Conservation (phyloP, 2,888 invertebrate genomes). For the Andrena camellia region DNA sequence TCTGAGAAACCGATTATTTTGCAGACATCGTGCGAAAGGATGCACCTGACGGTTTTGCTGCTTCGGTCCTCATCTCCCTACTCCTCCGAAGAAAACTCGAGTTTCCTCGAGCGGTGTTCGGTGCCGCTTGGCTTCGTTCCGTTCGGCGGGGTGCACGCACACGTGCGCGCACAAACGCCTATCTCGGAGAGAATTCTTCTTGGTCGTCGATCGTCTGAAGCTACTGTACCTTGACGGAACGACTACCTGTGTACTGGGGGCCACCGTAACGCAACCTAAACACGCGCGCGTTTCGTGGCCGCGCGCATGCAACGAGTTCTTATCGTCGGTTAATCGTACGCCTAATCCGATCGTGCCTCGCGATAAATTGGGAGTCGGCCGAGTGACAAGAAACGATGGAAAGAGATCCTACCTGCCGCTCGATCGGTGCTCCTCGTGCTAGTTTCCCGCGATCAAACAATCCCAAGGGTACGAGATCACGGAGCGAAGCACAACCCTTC, state of each 20-base stretch:
- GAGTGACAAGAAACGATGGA: not conserved
- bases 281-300: slow-evolving; percentile 1
- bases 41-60: slow-evolving; percentile 82
- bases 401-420: slow-evolving; percentile 30
- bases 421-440: not conserved
- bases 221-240: too few species aligned
- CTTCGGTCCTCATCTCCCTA: slow-evolving; percentile 58
- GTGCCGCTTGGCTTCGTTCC: not conserved
- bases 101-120: slow-evolving; percentile 32
- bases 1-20: slow-evolving; percentile 79
- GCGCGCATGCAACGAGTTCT: not conserved
- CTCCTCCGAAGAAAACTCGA: slow-evolving; percentile 52
- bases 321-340: not conserved
- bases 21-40: slow-evolving; percentile 81
- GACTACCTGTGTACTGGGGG: not conserved
- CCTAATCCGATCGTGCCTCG: not conserved
- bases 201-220: not conserved
- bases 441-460: slow-evolving; percentile 10
- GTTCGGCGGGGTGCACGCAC: slow-evolving; percentile 17
- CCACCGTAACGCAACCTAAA: not conserved
- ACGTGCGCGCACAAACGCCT: slow-evolving; percentile 43
- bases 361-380: too few species aligned
- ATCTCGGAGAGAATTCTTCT: not conserved
- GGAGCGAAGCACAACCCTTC: not conserved
- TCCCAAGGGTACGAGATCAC: slow-evolving; percentile 27